Evolutionary conservation across 2,888 invertebrate species (phyloP).

Genomic region (Troglohyphantes excavatus): DNA sequence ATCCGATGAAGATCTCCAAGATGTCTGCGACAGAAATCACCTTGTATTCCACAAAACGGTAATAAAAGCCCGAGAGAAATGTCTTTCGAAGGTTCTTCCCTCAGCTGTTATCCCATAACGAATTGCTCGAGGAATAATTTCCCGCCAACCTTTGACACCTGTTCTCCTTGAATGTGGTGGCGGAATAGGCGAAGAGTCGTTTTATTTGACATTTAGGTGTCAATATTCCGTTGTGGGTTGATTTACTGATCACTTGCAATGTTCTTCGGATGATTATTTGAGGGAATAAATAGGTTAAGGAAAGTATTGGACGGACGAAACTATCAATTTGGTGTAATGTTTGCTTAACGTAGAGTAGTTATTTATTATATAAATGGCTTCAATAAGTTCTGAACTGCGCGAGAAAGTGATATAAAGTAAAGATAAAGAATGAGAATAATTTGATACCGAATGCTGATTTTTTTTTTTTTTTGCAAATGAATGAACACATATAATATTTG

Average conservation of each 20-base stretch:
- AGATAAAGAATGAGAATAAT: no score
- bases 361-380: no score
- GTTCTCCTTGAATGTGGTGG: slow-evolving; percentile 44
- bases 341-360: no score
- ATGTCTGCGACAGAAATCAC: slow-evolving; percentile 5
- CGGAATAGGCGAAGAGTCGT: slow-evolving; percentile 13
- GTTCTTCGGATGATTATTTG: neutral
- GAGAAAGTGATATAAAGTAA: no score
- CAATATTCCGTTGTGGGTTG: slow-evolving; percentile 31
- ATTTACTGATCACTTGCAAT: neutral
- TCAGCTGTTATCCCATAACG: slow-evolving; percentile 17
- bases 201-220: slow-evolving; percentile 26
- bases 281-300: neutral
- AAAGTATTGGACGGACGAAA: neutral
- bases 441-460: no score
- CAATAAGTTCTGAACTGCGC: no score
- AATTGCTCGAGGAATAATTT: slow-evolving; percentile 50
- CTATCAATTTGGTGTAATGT: no score
- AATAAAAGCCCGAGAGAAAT: slow-evolving; percentile 54
- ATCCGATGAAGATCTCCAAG: slow-evolving; percentile 46
- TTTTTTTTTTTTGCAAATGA: no score
- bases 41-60: slow-evolving; percentile 19
- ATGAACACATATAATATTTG: no score
- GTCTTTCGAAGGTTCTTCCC: slow-evolving; percentile 49
- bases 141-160: slow-evolving; percentile 17